Evolutionary conservation across 1,140 invertebrate genomes (phyloP).

Genomic region (Drosophila littoralis): DNA sequence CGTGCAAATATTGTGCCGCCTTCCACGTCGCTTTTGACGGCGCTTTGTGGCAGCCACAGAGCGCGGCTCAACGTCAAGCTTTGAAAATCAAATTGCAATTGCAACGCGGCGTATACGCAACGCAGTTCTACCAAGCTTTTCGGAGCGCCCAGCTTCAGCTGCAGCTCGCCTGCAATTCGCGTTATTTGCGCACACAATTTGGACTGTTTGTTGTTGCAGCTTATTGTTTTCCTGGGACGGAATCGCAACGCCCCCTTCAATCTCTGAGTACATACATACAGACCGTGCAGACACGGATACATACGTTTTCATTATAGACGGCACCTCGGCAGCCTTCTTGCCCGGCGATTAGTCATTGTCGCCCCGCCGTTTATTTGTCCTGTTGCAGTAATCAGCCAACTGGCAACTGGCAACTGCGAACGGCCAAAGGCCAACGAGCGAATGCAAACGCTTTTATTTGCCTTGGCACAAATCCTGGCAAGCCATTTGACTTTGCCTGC

Average conservation of each 20-base stretch:
- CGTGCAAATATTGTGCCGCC: constrained; percentile 73
- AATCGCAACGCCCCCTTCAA: constrained; percentile 34
- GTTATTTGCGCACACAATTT: constrained; percentile 75
- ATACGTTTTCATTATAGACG: constrained; percentile 68
- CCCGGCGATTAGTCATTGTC: constrained; percentile 68
- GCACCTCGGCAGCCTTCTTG: constrained; percentile 39
- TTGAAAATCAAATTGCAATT: constrained; percentile 76
- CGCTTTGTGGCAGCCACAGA: constrained; percentile 15
- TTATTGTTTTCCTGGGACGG: constrained; percentile 62
- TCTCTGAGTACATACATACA: background rate
- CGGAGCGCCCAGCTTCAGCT: constrained; percentile 16
- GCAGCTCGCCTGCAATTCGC: constrained; percentile 53
- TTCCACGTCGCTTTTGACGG: constrained; percentile 40
- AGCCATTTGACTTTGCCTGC: constrained; percentile 59
- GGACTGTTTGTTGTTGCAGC: constrained; percentile 64
- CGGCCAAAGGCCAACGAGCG: constrained; percentile 25
- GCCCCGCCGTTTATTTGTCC: constrained; percentile 55
- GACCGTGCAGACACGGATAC: constrained; percentile 21
- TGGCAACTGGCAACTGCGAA: constrained; percentile 17
- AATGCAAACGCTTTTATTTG: constrained; percentile 56
- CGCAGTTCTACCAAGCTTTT: constrained; percentile 46
- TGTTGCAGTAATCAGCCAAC: constrained; percentile 72
- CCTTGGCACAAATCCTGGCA: constrained; percentile 70
- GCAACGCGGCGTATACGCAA: constrained; percentile 79
- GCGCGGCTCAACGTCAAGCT: constrained; percentile 44